These are phyloP conservation scores for Hypercompe scribonia DNA, from an alignment of 2,888 invertebrate species.

Conservation along the genomic window DNA sequence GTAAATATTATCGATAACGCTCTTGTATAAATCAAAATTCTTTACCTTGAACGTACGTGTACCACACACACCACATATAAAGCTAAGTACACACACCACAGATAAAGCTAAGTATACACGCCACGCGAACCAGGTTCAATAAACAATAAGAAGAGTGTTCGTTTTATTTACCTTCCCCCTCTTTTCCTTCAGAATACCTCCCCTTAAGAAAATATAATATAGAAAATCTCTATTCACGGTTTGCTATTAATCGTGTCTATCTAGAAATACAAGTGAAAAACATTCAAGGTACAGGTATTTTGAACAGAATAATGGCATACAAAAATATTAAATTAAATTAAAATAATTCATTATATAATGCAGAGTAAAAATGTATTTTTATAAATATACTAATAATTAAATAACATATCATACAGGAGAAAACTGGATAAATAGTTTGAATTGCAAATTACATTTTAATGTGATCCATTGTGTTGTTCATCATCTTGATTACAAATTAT, in stretches of 20 bases:
- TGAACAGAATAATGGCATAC: too few species aligned
- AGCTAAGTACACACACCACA: not conserved
- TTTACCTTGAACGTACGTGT: slow-evolving; percentile 6
- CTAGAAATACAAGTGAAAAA: too few species aligned
- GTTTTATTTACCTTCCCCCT: slow-evolving; percentile 47
- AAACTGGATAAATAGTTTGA: not conserved
- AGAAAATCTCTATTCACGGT: slow-evolving; percentile 6
- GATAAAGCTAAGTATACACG: slow-evolving; percentile 4
- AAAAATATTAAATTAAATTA: too few species aligned
- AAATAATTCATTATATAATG: too few species aligned
- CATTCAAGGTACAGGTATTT: too few species aligned
- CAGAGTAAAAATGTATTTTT: too few species aligned
- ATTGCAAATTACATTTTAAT: not conserved
- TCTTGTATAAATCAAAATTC: slow-evolving; percentile 2
- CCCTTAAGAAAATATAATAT: slow-evolving; percentile 4
- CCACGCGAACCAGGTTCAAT: slow-evolving; percentile 33
- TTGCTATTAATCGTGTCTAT: not conserved
- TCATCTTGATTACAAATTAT: not conserved
- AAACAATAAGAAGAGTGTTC: slow-evolving; percentile 49
- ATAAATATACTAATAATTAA: too few species aligned
- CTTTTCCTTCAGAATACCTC: not conserved
- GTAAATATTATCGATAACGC: not conserved
- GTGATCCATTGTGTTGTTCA: not conserved
- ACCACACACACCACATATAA: not conserved
- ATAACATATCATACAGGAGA: too few species aligned